Conservation (phyloP, 2,797 vertebrate species). For the Pristis pectinata region DNA sequence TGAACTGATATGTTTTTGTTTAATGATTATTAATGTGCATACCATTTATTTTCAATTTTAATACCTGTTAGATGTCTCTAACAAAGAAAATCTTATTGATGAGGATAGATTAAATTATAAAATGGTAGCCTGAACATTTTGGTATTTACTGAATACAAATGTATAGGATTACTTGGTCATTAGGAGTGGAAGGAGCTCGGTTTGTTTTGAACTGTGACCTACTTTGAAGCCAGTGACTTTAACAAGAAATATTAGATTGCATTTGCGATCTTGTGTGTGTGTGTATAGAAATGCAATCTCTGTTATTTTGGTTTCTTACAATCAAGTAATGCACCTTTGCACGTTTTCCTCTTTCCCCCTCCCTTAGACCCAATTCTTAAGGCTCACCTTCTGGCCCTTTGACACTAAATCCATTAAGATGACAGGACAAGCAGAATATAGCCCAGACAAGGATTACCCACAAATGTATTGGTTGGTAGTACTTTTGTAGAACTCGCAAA, state of each 20-base stretch:
- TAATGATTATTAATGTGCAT: not conserved
- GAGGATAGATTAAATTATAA: constrained; percentile 9
- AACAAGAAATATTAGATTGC: not conserved
- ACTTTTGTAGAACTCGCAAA: no score
- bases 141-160: not conserved
- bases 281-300: not conserved
- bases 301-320: not conserved
- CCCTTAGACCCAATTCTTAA: not conserved
- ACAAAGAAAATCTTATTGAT: not conserved
- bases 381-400: not conserved
- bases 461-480: no score
- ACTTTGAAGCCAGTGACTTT: not conserved
- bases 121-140: not conserved
- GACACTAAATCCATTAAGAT: no score
- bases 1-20: not conserved
- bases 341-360: not conserved
- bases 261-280: not conserved
- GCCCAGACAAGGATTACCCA: no score
- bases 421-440: no score
- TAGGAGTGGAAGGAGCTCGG: not conserved
- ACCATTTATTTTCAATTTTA: not conserved
- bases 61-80: not conserved
- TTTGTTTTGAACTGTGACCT: not conserved
- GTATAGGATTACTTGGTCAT: not conserved
- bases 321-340: not conserved